Percentiles rank a stretch among this genome's conserved stretches.
phyloP scores from a whole-genome alignment of 2,113 vertebrate species.

The Cygnus buccinator region DNA sequence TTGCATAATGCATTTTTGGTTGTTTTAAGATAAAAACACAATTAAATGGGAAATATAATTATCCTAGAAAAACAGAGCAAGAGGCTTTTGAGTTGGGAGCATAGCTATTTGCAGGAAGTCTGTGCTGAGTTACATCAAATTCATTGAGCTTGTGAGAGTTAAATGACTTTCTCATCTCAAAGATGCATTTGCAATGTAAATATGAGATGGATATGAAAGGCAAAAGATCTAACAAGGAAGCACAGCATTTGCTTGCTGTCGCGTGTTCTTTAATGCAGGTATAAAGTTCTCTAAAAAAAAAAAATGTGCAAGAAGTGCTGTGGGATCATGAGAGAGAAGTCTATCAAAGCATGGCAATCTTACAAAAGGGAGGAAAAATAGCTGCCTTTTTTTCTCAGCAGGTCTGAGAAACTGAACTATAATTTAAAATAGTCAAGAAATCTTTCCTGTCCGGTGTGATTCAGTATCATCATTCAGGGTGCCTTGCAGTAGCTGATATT shows the following conservation, averaged over 20 bases:
- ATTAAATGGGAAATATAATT: slow-evolving; percentile 2
- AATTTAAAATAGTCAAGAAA: background rate
- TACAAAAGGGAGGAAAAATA: background rate
- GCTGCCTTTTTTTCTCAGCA: background rate
- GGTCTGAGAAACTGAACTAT: background rate
- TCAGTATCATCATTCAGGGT: background rate
- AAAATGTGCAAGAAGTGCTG: background rate
- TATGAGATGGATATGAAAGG: background rate
- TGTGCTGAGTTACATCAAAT: background rate
- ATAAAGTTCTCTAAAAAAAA: background rate
- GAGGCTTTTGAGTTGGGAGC: background rate
- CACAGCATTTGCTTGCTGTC: background rate
- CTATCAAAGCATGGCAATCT: background rate
- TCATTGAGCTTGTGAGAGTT: background rate
- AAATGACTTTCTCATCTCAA: background rate
- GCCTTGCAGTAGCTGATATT: background rate
- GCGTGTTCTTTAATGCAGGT: background rate
- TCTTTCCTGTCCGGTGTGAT: background rate
- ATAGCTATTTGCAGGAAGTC: background rate
- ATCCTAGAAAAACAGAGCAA: slow-evolving; percentile 18
- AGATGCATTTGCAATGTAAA: slow-evolving; percentile 47
- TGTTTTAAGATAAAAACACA: slow-evolving; percentile 65
- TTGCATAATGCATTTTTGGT: slow-evolving; percentile 59
- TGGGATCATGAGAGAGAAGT: background rate
- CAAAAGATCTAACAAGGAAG: background rate